Evolutionary conservation across 2,113 vertebrate genomes (phyloP), one percentile per base, ranked within the genome.

Genomic region (Oncorhynchus mykiss): DNA sequence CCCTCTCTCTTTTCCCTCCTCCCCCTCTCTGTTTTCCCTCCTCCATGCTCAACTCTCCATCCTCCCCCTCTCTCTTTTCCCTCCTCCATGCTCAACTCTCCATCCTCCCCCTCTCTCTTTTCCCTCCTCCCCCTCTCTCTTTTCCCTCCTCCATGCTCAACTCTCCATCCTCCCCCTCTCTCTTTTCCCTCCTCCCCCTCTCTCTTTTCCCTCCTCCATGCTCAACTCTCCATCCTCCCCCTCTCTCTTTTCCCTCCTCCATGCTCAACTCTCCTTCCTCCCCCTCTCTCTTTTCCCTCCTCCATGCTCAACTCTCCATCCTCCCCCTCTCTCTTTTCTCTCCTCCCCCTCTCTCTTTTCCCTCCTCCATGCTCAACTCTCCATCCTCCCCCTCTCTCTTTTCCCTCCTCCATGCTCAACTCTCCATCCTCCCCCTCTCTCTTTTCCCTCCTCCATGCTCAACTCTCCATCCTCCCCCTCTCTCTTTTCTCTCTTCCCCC

Each of bases 221-320:
- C n/a, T n/a, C n/a, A n/a, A n/a, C n/a, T n/a, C n/a, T n/a, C n/a
- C n/a, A n/a, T n/a, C n/a, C n/a, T 18, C 51, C 2, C 12, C 12
- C 51, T 16, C 13, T 3, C 72, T 1, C 60, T 8, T 1, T 0
- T 20, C 20, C n/a, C 70, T 31, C 73, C 82, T 22, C 62, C 73
- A 74, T 71, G 24, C 6, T 1, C 24, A 6, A 24, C 9, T 71
- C 45, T 75, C 82, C 72, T 57, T 39, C 64, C 51, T 71, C 70
- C 48, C 66, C 24, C 24, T n/a, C n/a, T n/a, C n/a, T n/a, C n/a
- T n/a, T n/a, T n/a, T n/a, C n/a, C 22, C 22, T 24, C 22, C 22
- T 24, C 22, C 22, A 24, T 24, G 22, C 27, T 49, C 27, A 75
- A 14, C 49, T 3, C 49, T 4, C 49, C 48, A 0, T 12, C 13